Conservation (phyloP, 2,113 vertebrate species). For the Panthera leo region DNA sequence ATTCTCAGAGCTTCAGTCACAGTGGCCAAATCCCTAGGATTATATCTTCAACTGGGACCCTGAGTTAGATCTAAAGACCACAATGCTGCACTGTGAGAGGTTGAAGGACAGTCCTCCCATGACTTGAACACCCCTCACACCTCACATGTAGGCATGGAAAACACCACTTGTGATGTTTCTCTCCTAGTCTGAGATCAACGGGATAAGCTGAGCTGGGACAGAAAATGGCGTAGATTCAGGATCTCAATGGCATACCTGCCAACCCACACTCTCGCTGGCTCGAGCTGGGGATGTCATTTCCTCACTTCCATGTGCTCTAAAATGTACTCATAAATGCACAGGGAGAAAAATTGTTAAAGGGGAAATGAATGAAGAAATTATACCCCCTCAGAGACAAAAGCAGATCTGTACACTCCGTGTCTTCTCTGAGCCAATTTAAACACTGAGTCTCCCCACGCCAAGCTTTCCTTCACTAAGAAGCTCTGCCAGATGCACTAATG, state of each 20-base stretch:
- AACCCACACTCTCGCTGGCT: background rate
- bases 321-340: constrained; percentile 10
- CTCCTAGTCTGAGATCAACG: background rate
- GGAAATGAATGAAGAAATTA: constrained; percentile 52
- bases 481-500: background rate
- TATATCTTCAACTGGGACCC: background rate
- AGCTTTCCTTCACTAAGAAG: background rate
- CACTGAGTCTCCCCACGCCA: background rate
- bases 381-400: constrained; percentile 50
- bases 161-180: background rate
- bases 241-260: background rate
- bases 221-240: background rate
- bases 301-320: constrained; percentile 2
- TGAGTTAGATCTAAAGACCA: background rate
- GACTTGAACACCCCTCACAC: background rate
- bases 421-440: constrained; percentile 38
- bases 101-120: background rate
- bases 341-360: constrained; percentile 29
- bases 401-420: background rate
- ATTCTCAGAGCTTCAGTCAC: background rate
- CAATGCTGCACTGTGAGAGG: background rate
- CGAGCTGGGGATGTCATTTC: constrained; percentile 10
- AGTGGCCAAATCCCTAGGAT: background rate
- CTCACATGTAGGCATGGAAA: background rate
- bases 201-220: background rate